These are phyloP conservation scores for Dicycla oo DNA, from an alignment of 2,888 invertebrate species.

Conservation along the genomic window DNA sequence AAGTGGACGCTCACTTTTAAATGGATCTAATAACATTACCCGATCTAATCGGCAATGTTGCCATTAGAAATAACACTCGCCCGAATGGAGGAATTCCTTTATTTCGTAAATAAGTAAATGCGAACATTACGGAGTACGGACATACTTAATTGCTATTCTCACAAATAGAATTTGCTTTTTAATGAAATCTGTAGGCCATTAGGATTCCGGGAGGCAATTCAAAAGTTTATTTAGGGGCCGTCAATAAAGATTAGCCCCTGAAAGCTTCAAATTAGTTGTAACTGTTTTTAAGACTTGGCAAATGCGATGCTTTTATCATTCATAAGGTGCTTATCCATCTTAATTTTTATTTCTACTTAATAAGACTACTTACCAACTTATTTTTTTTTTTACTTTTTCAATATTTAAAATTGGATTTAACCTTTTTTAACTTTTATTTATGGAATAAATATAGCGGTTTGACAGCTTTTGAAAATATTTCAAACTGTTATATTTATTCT, in stretches of 20 bases:
- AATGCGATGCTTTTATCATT: conserved; percentile 11
- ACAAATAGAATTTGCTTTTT: conserved; percentile 51
- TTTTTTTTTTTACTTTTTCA: too few relatives aligned
- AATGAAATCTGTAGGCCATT: conserved; percentile 44
- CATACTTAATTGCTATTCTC: conserved; percentile 50
- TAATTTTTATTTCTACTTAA: background rate
- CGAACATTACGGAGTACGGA: conserved; percentile 15
- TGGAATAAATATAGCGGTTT: too few relatives aligned
- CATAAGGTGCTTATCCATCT: too few relatives aligned
- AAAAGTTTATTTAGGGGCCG: conserved; percentile 34
- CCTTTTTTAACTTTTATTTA: too few relatives aligned
- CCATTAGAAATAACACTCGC: conserved; percentile 63
- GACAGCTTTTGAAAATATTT: too few relatives aligned
- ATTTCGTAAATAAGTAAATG: conserved; percentile 38
- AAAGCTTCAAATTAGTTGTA: conserved; percentile 34
- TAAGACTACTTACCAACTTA: background rate
- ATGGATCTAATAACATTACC: conserved; percentile 47
- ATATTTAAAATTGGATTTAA: background rate
- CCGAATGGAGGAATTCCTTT: conserved; percentile 22
- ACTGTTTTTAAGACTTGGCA: conserved; percentile 26
- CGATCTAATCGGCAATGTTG: conserved; percentile 48
- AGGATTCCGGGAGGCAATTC: conserved; percentile 30
- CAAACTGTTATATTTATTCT: too few relatives aligned
- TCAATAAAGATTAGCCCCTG: conserved; percentile 26
- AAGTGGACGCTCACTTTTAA: too few relatives aligned